Evolutionary conservation across 1,140 invertebrate species (phyloP).

Genomic region (Tachypleus tridentatus): DNA sequence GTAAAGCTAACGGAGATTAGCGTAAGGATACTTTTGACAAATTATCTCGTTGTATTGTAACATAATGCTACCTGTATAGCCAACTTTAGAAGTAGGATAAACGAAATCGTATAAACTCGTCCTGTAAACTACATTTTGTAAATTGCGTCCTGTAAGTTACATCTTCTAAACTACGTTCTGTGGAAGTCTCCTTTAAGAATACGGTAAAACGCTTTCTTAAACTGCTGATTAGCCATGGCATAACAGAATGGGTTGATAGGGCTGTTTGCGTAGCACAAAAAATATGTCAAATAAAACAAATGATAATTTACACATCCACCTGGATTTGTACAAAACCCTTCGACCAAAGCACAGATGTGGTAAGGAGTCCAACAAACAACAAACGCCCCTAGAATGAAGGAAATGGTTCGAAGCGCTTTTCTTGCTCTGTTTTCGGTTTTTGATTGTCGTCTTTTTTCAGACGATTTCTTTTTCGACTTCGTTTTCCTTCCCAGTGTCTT

Average conservation of each 20-base stretch:
- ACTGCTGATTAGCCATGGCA: conserved; percentile 96
- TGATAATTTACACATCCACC: conserved; percentile 69
- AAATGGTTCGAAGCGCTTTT: conserved; percentile 97
- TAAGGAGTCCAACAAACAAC: conserved; percentile 99
- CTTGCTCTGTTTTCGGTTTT: conserved; percentile 95
- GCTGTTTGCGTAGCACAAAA: conserved; percentile 97
- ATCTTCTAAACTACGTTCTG: conserved; percentile 51
- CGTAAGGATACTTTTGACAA: too few species aligned
- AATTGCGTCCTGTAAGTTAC: too few species aligned
- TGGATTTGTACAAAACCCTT: conserved; percentile 81
- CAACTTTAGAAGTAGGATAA: too few species aligned
- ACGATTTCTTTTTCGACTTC: not conserved
- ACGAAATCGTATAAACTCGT: too few species aligned
- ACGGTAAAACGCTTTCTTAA: conserved; percentile 95
- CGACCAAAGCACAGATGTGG: conserved; percentile 87
- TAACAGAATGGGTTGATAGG: conserved; percentile 99
- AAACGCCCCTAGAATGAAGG: conserved; percentile 96
- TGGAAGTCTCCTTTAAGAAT: conserved; percentile 85
- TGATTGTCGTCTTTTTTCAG: conserved; percentile 72
- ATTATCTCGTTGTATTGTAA: too few species aligned
- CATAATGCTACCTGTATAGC: too few species aligned
- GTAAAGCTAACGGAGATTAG: too few species aligned
- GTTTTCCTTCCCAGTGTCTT: conserved; percentile 3
- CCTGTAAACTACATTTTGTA: too few species aligned
- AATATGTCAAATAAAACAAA: conserved; percentile 96